Conservation (phyloP, 2,797 vertebrate species). For the Botia almorhae region DNA sequence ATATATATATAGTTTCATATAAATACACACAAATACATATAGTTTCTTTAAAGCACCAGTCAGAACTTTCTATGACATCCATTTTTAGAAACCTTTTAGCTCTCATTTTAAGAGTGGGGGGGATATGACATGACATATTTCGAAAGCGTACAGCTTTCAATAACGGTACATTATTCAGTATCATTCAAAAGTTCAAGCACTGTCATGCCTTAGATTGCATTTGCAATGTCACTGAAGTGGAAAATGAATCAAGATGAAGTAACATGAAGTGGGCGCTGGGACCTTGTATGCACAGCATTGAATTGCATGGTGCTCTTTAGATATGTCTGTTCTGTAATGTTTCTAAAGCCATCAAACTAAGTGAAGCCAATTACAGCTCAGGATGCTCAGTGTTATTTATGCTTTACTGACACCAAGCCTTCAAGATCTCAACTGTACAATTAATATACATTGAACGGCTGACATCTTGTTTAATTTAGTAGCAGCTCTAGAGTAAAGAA, state of each 20-base stretch:
- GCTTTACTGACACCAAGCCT: neutral
- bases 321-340: conserved; percentile 42
- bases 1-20: no score
- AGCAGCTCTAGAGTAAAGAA: neutral
- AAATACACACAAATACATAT: no score
- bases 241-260: conserved; percentile 56
- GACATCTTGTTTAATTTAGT: neutral
- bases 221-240: conserved; percentile 60
- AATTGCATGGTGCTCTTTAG: conserved; percentile 5
- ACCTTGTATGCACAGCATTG: neutral
- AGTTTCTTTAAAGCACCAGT: neutral
- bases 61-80: neutral
- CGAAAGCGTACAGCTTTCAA: conserved; percentile 63
- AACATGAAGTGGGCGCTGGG: conserved; percentile 57
- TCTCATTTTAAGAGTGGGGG: conserved; percentile 15
- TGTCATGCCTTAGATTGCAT: conserved; percentile 28
- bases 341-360: conserved; percentile 29
- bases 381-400: neutral
- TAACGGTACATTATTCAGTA: conserved; percentile 53
- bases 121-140: conserved; percentile 27
- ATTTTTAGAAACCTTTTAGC: conserved; percentile 15
- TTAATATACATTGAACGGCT: neutral
- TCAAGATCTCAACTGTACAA: neutral
- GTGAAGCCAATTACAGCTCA: conserved; percentile 10
- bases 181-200: conserved; percentile 65